phyloP scores from a whole-genome alignment of 2,797 vertebrate genomes.

The Paguma larvata region DNA sequence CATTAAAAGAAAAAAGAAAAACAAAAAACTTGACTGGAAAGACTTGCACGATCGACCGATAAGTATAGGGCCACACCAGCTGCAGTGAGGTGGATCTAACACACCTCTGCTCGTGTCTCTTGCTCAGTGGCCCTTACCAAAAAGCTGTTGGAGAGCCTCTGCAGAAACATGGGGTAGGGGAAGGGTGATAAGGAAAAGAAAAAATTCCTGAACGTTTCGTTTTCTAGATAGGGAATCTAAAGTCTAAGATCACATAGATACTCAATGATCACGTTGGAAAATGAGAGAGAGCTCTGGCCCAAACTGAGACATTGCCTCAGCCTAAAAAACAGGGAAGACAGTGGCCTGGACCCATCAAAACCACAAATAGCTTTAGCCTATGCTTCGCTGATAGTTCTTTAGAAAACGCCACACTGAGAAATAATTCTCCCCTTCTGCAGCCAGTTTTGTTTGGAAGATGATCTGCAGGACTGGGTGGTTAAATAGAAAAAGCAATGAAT shows the following conservation, averaged over 20 bases:
- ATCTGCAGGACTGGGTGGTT: neutral
- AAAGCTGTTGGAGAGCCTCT: neutral
- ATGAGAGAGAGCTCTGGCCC: neutral
- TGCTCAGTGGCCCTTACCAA: neutral
- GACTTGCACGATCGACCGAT: neutral
- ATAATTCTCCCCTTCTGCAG: neutral
- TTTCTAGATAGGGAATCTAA: neutral
- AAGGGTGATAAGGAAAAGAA: neutral
- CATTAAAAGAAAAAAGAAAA: too few species aligned
- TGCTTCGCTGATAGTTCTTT: neutral
- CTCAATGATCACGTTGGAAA: neutral
- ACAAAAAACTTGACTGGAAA: neutral
- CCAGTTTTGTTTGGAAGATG: neutral
- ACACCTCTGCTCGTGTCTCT: accelerated
- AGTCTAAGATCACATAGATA: neutral
- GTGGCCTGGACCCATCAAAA: neutral
- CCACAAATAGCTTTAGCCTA: neutral
- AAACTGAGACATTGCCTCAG: neutral
- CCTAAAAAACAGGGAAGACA: neutral
- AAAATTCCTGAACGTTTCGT: neutral
- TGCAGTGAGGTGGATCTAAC: neutral
- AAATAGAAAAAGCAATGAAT: neutral
- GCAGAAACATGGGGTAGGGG: neutral
- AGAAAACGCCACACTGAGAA: neutral
- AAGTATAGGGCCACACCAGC: accelerated